phyloP scores from a whole-genome alignment of 2,113 vertebrate genomes.

The Columba livia region DNA sequence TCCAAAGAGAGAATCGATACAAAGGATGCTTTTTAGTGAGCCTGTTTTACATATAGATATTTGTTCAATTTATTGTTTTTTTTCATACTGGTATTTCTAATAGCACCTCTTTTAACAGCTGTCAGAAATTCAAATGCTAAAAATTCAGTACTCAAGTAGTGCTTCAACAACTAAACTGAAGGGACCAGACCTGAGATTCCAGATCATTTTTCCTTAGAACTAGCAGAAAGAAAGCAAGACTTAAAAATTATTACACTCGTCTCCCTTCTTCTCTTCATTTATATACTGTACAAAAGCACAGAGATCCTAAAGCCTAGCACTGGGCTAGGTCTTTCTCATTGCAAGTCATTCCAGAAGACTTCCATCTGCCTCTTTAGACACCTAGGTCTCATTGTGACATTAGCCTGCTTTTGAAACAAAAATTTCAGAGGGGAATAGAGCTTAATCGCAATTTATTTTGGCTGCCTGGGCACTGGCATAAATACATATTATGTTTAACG shows the following conservation, averaged over 20 bases:
- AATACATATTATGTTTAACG: background rate
- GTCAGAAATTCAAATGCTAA: background rate
- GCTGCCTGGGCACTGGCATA: background rate
- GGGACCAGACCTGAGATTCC: background rate
- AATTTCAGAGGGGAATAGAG: background rate
- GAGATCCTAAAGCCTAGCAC: background rate
- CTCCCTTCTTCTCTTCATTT: background rate
- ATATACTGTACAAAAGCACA: background rate
- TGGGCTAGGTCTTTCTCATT: background rate
- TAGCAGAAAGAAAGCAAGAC: background rate
- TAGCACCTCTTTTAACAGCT: background rate
- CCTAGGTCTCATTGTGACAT: background rate
- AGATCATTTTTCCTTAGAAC: background rate
- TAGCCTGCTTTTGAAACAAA: background rate
- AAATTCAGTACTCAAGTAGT: background rate
- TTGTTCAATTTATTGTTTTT: background rate
- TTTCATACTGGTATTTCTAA: background rate
- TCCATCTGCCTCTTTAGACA: background rate
- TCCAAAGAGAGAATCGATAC: background rate
- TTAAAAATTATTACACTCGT: background rate
- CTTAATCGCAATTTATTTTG: background rate
- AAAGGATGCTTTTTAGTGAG: background rate
- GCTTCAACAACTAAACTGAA: background rate
- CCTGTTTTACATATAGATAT: background rate
- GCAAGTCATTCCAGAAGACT: background rate